Percentiles rank a stretch among this genome's conserved stretches.
Conservation (phyloP, 2,113 vertebrate species). For the Aleadryas rufinucha region DNA sequence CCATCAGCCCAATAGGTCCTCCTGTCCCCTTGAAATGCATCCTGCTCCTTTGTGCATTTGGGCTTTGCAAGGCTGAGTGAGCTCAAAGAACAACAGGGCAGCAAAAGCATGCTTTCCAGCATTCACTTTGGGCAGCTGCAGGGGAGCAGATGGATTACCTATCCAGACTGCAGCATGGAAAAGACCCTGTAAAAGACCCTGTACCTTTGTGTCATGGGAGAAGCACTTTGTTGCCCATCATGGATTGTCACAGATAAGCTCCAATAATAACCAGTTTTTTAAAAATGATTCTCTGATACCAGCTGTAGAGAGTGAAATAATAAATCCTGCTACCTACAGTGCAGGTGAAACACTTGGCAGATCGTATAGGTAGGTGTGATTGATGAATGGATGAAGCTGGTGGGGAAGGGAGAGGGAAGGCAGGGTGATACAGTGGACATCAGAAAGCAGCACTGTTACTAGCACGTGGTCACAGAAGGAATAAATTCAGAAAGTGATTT, state of each 20-base stretch:
- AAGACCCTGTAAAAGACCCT: not conserved
- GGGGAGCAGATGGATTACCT: not conserved
- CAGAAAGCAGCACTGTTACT: not conserved
- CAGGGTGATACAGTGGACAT: not conserved
- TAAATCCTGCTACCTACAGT: not conserved
- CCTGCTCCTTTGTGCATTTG: not conserved
- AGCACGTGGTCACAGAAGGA: not conserved
- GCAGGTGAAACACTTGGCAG: not conserved
- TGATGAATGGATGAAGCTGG: not conserved
- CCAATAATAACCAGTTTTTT: not conserved
- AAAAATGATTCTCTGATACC: not conserved
- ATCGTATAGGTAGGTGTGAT: not conserved
- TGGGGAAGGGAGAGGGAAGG: not conserved
- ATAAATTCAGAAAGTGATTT: not conserved
- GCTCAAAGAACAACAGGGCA: not conserved
- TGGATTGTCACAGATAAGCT: not conserved
- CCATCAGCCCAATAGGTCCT: not conserved
- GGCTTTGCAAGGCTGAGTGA: not conserved
- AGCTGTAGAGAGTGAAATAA: not conserved
- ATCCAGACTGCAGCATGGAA: not conserved
- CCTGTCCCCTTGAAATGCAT: not conserved
- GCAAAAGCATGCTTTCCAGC: not conserved
- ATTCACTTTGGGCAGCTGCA: not conserved
- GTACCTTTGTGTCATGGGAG: not conserved
- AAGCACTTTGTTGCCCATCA: not conserved